These are phyloP conservation scores for Odontothrips loti DNA, from an alignment of 2,888 invertebrate genomes.

Conservation along the genomic window DNA sequence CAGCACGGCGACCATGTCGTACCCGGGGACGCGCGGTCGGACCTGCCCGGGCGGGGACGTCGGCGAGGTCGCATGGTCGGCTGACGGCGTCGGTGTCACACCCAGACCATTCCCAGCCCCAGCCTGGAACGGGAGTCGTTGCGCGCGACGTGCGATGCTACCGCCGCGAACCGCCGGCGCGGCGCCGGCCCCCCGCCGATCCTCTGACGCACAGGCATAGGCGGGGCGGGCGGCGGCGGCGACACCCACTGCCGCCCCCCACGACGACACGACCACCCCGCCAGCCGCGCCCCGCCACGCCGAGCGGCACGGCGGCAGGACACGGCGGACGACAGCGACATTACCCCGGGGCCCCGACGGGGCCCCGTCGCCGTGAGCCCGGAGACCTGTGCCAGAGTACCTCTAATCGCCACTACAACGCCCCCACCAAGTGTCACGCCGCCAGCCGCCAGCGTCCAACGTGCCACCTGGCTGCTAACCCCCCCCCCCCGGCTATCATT, in stretches of 20 bases:
- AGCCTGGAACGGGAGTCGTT: no score
- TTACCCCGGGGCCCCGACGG: no score
- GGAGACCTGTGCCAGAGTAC: background rate
- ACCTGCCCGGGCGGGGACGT: background rate
- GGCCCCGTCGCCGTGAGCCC: no score
- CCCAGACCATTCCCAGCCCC: no score
- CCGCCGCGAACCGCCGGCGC: no score
- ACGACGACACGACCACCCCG: background rate
- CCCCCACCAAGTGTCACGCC: background rate
- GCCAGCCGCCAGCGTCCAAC: background rate
- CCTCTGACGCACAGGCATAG: no score
- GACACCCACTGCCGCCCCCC: background rate
- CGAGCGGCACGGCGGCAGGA: background rate
- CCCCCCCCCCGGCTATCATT: no score
- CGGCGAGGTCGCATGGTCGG: no score
- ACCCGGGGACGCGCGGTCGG: background rate
- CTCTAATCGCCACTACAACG: background rate
- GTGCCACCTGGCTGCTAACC: background rate
- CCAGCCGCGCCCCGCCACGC: background rate
- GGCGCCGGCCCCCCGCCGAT: no score
- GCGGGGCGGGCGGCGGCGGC: background rate
- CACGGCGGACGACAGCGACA: background rate
- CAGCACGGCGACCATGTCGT: background rate
- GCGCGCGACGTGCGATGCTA: no score
- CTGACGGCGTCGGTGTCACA: no score